Evolutionary conservation across 2,888 invertebrate species (phyloP).

Genomic region (Trichogramma dendrolimi): DNA sequence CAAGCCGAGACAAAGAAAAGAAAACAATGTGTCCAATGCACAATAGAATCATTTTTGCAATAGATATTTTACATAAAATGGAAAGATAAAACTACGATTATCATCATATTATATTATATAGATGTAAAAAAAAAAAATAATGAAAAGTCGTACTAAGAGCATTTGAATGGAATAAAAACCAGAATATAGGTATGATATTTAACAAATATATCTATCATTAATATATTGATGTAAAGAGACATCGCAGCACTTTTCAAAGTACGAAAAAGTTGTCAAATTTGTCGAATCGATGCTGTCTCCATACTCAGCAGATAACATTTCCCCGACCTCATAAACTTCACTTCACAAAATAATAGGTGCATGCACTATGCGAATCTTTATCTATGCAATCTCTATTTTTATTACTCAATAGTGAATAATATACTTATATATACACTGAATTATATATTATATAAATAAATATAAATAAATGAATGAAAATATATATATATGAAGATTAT

Average conservation of each 20-base stretch:
- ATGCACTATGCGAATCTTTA: conserved; percentile 49
- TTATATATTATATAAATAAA: conserved; percentile 14
- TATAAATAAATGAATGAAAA: conserved; percentile 7
- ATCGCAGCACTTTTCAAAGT: conserved; percentile 12
- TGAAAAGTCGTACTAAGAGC: conserved; percentile 22
- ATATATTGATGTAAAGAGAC: neutral
- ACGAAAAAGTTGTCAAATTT: conserved; percentile 3
- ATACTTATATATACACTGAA: conserved; percentile 25
- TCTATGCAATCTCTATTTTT: conserved; percentile 53
- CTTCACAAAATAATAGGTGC: conserved; percentile 38
- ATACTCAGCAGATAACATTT: neutral
- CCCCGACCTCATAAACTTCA: neutral
- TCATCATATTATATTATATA: neutral
- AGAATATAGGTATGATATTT: neutral
- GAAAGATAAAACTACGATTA: neutral
- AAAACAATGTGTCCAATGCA: too few relatives aligned
- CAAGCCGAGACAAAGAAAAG: too few relatives aligned
- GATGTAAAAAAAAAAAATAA: conserved; percentile 6
- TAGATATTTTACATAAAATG: too few relatives aligned
- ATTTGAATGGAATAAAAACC: conserved; percentile 16
- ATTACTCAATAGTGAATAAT: conserved; percentile 45
- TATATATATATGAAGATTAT: conserved; percentile 5
- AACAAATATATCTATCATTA: too few relatives aligned
- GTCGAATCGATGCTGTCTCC: conserved; percentile 14
- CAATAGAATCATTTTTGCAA: too few relatives aligned